Evolutionary conservation across 2,113 vertebrate genomes (phyloP), one percentile per base, ranked within the genome.

Genomic region (Euleptes europaea): DNA sequence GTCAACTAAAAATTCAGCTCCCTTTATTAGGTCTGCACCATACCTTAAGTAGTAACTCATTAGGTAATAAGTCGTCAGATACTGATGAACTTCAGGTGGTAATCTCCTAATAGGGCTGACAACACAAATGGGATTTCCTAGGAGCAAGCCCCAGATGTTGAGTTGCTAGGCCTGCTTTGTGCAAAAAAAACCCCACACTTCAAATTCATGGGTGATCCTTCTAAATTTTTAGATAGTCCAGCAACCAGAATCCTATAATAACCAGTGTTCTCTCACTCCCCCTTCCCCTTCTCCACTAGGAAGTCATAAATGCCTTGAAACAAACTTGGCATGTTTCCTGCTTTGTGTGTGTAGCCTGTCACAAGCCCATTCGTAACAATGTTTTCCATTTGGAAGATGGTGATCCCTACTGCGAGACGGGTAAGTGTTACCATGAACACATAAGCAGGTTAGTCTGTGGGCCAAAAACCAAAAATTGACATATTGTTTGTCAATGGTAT

Each of bases 381-480:
- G 97, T 97, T 87, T 99, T 99, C 89, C 99, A 99, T 94, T 95
- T 99, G 96, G 99, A 99, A 94, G 98, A 99, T 13, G 99, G 98
- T 0, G 97, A 97, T 87, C 98, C 99, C 28, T 99, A 99, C 96
- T 99, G 99, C 92, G 98, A 99, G 96, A 97, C 91, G n/a, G 99
- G 99, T 99, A 92, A 96, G 95, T 28, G 75, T 74, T 74, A 19
- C 40, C 17, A 67, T 54, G 33, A 49, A 10, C 14, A 19, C 14
- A 35, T 8, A 21, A 60, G 28, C 49, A 26, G 42, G 14, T 15
- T 28, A 35, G 11, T 23, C 21, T 33, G 3, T 6, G 5, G 26
- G 49, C 40, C n/a, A 47, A 80, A 44, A 31, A 3, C 51, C 13
- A 54, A 54, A 54, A 14, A 54, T 54, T 54, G 51, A 54, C 51